A percentile compares a stretch with the other conserved stretches of the same genome.
Evolutionary conservation across 2,797 vertebrate genomes (phyloP).

Genomic region (Argentina silus): DNA sequence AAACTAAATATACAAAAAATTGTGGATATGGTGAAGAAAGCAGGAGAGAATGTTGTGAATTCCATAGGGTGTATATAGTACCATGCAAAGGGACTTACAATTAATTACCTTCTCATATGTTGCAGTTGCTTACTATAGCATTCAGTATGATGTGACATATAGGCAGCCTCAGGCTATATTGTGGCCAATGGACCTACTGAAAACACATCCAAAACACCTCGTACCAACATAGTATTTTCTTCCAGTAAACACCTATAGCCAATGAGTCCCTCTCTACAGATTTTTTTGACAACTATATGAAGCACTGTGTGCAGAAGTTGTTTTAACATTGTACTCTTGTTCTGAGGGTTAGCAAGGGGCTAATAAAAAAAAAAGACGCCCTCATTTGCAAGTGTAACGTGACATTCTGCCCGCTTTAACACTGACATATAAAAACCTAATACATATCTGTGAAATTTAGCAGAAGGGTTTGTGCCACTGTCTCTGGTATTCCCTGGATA

Average conservation of each 20-base stretch:
- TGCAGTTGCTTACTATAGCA: constrained; percentile 61
- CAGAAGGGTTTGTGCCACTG: constrained; percentile 77
- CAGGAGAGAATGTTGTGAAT: constrained; percentile 54
- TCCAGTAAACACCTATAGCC: constrained; percentile 24
- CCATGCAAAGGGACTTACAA: constrained; percentile 56
- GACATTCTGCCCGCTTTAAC: constrained; percentile 74
- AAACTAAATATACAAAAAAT: constrained; percentile 21
- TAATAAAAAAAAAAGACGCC: constrained; percentile 26
- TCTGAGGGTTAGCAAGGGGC: constrained; percentile 28
- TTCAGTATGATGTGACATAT: constrained; percentile 49
- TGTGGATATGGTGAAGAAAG: constrained; percentile 1
- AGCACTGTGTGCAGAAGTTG: constrained; percentile 68
- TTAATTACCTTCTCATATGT: constrained; percentile 57
- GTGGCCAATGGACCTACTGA: constrained; percentile 31
- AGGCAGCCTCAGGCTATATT: constrained; percentile 38
- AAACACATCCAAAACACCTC: constrained; percentile 23
- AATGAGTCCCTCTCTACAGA: constrained; percentile 33
- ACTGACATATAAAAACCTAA: constrained; percentile 74
- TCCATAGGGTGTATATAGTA: constrained; percentile 65
- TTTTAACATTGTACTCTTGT: constrained; percentile 36
- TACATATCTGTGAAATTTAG: constrained; percentile 77
- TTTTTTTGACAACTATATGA: constrained; percentile 62
- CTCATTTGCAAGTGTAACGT: constrained; percentile 62
- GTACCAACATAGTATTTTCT: constrained; percentile 29
- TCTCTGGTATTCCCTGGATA: constrained; percentile 65